Percentiles rank a stretch among this genome's conserved stretches.
Conservation (phyloP, 1,140 invertebrate species). For the Zophobas morio region DNA sequence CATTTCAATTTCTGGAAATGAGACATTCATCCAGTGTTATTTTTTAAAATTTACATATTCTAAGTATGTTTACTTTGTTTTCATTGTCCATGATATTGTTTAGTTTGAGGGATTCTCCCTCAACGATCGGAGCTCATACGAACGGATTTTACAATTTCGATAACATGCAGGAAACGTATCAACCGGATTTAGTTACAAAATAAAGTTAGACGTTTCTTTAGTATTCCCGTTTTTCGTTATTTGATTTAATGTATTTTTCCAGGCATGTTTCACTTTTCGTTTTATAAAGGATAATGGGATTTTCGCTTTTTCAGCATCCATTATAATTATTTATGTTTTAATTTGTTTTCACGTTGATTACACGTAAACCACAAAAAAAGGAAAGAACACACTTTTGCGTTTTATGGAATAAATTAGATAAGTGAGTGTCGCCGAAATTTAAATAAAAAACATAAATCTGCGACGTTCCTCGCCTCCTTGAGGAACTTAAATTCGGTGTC, state of each 20-base stretch:
- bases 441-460: not conserved
- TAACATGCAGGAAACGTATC: no score
- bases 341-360: not conserved
- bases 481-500: not conserved
- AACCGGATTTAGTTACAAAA: no score
- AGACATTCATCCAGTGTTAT: slow-evolving; percentile 21
- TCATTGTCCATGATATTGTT: slow-evolving; percentile 31
- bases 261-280: not conserved
- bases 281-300: not conserved
- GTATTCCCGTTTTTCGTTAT: not conserved
- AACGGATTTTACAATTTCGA: not conserved
- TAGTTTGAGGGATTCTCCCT: slow-evolving; percentile 4
- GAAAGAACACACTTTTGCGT: not conserved
- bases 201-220: no score
- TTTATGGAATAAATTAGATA: not conserved
- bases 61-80: slow-evolving; percentile 37
- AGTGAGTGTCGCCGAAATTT: not conserved
- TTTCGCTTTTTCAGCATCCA: not conserved
- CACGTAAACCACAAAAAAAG: no score
- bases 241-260: not conserved
- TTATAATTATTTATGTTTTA: not conserved
- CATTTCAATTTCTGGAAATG: slow-evolving; percentile 40
- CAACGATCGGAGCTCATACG: not conserved
- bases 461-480: not conserved
- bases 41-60: slow-evolving; percentile 34